phyloP scores from a whole-genome alignment of 2,888 invertebrate species.

The Leucophenga maculata region DNA sequence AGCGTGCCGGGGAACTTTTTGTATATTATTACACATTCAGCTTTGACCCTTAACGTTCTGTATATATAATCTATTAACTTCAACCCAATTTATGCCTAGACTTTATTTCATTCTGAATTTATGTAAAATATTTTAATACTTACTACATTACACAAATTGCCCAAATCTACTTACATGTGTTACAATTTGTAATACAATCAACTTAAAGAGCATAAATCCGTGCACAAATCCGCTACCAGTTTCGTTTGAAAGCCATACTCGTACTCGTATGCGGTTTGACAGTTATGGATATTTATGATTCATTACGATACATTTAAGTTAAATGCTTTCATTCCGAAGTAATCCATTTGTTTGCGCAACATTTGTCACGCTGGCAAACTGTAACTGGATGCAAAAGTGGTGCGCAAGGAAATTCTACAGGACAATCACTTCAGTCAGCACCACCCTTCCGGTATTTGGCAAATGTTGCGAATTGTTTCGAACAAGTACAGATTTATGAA shows the following conservation, averaged over 20 bases:
- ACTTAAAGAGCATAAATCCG: background rate
- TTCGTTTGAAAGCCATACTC: slow-evolving; percentile 38
- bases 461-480: slow-evolving; percentile 51
- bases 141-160: slow-evolving; percentile 16
- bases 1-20: no score
- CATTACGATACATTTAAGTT: slow-evolving; percentile 47
- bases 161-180: slow-evolving; percentile 38
- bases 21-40: no score
- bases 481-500: slow-evolving; percentile 54
- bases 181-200: background rate
- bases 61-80: no score
- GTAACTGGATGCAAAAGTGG: background rate
- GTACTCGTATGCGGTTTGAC: slow-evolving; percentile 40
- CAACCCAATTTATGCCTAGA: no score
- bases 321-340: slow-evolving; percentile 45
- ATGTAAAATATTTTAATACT: background rate
- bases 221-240: background rate
- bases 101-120: no score
- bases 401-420: background rate
- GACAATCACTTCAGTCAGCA: background rate
- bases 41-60: no score
- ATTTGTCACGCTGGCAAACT: slow-evolving; percentile 54
- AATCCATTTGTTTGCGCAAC: slow-evolving; percentile 65
- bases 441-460: slow-evolving; percentile 34
- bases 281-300: slow-evolving; percentile 63